phyloP scores from a whole-genome alignment of 2,888 invertebrate genomes.

The Rambutsinella grinnellia region DNA sequence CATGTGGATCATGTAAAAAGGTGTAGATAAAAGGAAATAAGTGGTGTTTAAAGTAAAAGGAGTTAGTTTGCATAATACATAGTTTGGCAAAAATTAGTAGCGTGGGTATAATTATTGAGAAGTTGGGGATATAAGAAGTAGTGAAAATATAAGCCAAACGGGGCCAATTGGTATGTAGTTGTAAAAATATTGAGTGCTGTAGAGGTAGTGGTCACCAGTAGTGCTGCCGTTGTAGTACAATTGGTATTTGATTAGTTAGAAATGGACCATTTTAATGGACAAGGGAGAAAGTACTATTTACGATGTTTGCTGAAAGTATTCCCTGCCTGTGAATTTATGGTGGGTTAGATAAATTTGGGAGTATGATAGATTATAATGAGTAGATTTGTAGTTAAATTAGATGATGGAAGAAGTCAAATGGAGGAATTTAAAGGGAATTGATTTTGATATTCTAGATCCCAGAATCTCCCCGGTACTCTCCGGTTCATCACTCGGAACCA shows the following conservation, averaged over 20 bases:
- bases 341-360: background rate
- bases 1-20: too few relatives aligned
- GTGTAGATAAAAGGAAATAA: too few relatives aligned
- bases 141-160: too few relatives aligned
- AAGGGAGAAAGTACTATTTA: background rate
- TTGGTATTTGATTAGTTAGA: background rate
- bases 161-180: too few relatives aligned
- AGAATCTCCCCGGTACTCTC: conserved; percentile 31
- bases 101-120: too few relatives aligned
- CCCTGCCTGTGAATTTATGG: background rate
- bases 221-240: background rate
- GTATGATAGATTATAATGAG: background rate
- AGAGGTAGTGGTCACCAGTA: background rate
- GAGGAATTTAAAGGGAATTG: background rate
- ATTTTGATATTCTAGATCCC: conserved; percentile 8
- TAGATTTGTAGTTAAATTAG: background rate
- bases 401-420: background rate
- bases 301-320: background rate
- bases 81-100: too few relatives aligned
- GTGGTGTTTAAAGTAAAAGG: too few relatives aligned
- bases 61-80: too few relatives aligned
- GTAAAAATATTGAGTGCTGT: background rate
- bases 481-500: conserved; percentile 33
- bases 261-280: background rate
- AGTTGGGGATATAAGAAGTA: too few relatives aligned